Conservation (phyloP, 2,113 vertebrate species). For the Gobius niger region DNA sequence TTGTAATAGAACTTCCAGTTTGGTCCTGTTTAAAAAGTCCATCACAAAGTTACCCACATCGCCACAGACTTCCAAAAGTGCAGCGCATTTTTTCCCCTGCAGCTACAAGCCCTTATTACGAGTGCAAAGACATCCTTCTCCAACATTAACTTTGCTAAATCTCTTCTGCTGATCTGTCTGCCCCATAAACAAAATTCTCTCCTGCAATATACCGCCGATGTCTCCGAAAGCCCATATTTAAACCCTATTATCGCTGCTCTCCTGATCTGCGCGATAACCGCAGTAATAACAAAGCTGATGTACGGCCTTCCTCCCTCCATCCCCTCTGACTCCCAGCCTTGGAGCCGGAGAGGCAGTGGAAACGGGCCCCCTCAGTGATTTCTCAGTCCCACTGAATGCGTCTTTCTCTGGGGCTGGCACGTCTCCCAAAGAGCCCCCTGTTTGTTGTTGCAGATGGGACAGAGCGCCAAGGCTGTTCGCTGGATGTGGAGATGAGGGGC, state of each 20-base stretch:
- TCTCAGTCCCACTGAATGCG: conserved; percentile 54
- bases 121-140: neutral
- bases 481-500: conserved; percentile 8
- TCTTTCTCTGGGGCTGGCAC: conserved; percentile 52
- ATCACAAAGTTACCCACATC: too few relatives aligned
- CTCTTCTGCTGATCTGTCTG: neutral
- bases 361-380: conserved; percentile 69
- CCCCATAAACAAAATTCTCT: neutral
- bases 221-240: neutral
- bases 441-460: conserved; percentile 57
- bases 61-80: too few relatives aligned
- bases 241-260: conserved; percentile 6
- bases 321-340: too few relatives aligned
- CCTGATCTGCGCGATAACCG: conserved; percentile 11
- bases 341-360: conserved; percentile 38
- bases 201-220: neutral
- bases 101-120: neutral
- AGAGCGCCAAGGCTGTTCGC: conserved; percentile 37
- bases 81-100: too few relatives aligned
- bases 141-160: neutral
- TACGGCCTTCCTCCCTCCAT: neutral
- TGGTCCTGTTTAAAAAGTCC: too few relatives aligned
- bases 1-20: too few relatives aligned
- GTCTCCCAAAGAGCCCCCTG: conserved; percentile 42
- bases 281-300: neutral